Base-by-base conservation (phyloP, 2,888 invertebrate genomes). In the Cantharis lateralis region DNA sequence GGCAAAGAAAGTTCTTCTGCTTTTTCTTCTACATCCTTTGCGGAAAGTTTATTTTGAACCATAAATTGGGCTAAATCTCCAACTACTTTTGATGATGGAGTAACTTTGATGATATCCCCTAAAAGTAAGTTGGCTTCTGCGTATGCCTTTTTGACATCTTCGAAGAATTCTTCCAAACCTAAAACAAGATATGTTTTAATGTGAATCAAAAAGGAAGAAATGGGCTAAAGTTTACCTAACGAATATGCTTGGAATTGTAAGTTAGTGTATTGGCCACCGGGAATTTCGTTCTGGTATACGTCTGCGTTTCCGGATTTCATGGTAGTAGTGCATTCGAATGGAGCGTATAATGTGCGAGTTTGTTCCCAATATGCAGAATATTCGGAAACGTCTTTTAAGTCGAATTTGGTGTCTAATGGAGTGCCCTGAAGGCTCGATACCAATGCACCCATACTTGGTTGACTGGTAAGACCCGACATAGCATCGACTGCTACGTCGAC, bases 321-420 rank as follows among this genome's bases (percentile, higher is more conserved):
- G 0, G 99, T 99, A 0, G 96, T 95, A 0, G 98, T 95, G 86
- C 98, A 98, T 88, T 99, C 99, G 90, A 99, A 99, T 9, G 99
- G 99, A 0, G 96, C 98, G 87, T 98, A 98, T 5, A 99, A 89
- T 0, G 97, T 98, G 73, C 99, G 93, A 0, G 98, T 94, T 87
- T 98, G 98, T 87, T 99, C 99, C 99, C 99, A 99, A 87, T 97
- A 99, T 0, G 98, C 97, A 0, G 98, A 98, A 88, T 99, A 99
- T 83, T 95, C 94, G 0, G 96, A 96, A 10, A 99, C 92, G 80
- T 94, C 93, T 71, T 92, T 91, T 20, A 99, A 90, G 62, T 94
- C 89, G 13, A 98, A 88, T 0, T 92, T 91, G 82, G 91, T 91
- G 77, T 91, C 90, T 24, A 89, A 81, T 13, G 86, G 79, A 3